A percentile compares a stretch with the other conserved stretches of the same genome.
These are phyloP conservation scores for Scylla paramamosain DNA, from an alignment of 1,140 invertebrate species.

Conservation along the genomic window DNA sequence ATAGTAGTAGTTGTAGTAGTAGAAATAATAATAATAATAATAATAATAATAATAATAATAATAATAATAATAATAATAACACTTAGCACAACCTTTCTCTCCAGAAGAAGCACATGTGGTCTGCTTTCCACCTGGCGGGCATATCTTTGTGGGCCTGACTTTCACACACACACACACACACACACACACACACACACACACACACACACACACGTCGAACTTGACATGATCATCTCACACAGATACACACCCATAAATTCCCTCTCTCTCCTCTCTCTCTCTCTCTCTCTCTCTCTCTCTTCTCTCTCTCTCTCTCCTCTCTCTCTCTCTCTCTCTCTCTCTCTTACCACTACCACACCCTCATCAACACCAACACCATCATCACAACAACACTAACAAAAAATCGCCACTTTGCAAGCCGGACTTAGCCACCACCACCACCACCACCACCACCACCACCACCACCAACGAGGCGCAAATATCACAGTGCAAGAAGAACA, in stretches of 20 bases:
- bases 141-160: background rate
- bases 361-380: background rate
- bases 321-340: background rate
- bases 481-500: background rate
- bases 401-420: background rate
- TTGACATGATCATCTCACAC: background rate
- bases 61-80: background rate
- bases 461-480: too few species aligned
- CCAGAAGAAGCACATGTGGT: background rate
- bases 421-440: background rate
- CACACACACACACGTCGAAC: background rate
- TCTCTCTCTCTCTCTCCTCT: background rate
- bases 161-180: slow-evolving; percentile 20
- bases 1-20: too few species aligned
- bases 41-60: background rate
- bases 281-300: background rate
- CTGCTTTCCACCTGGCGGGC: background rate
- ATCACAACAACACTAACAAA: background rate
- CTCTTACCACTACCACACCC: background rate
- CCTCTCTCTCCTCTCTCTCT: background rate
- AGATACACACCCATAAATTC: background rate
- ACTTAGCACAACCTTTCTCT: background rate
- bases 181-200: background rate
- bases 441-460: too few species aligned
- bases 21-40: background rate